These are phyloP conservation scores for Bubo bubo DNA, from an alignment of 2,113 vertebrate genomes.

Conservation along the genomic window DNA sequence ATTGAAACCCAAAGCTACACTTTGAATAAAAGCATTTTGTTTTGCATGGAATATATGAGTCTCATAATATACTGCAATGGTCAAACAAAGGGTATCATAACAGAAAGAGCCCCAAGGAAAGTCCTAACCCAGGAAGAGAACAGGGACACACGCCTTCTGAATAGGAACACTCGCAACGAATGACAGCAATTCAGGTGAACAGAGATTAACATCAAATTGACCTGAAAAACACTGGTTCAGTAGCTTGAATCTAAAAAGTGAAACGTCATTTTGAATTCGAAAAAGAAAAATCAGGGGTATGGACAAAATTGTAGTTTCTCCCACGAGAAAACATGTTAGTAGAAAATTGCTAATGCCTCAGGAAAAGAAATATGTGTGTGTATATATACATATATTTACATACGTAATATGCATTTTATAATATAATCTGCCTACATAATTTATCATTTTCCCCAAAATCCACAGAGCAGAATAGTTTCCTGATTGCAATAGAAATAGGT, in stretches of 20 bases:
- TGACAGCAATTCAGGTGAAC: background rate
- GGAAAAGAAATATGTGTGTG: too few relatives aligned
- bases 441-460: background rate
- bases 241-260: background rate
- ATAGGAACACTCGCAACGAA: rapidly evolving
- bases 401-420: background rate
- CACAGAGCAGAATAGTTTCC: background rate
- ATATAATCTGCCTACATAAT: background rate
- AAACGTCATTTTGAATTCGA: background rate
- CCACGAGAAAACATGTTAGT: background rate
- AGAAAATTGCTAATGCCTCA: background rate
- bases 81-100: background rate
- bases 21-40: background rate
- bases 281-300: background rate
- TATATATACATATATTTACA: background rate
- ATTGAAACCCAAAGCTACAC: background rate
- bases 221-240: background rate
- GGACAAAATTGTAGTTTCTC: background rate
- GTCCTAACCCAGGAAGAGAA: background rate
- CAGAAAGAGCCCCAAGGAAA: background rate
- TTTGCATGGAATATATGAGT: background rate
- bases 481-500: background rate
- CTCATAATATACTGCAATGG: background rate
- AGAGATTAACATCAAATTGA: background rate
- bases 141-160: background rate